Base-by-base conservation (phyloP, 1,140 invertebrate species). In the Pomacea maculata region DNA sequence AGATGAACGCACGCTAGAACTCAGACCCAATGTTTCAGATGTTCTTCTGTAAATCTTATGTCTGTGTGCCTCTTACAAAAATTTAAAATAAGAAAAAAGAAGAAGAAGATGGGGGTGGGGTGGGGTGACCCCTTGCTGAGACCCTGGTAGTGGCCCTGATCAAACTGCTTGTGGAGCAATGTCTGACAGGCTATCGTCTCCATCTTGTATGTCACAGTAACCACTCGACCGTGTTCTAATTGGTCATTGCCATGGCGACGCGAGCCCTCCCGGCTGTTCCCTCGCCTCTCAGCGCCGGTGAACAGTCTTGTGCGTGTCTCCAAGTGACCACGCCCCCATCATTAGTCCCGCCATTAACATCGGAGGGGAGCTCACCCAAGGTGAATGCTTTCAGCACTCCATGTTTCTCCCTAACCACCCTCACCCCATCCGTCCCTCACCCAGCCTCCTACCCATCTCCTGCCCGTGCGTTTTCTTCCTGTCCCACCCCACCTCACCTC, bases 191-290 rank as follows among this genome's bases (percentile, higher is more conserved):
- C 21, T 21, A 70, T 34, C n/a, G 21, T 34, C 67, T 34, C 67
- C 67, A n/a, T 34, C 29, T 34, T 70, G 67, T n/a, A 70, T 70
- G 67, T 70, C 67, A 34, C n/a, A 21, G n/a, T 70, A 70, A 21
- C 67, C 29, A 70, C 67, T 70, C 67, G 29, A 70, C n/a, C 67
- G 67, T 70, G 67, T 70, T 70, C 67, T 70, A 70, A 70, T 70
- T 70, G 67, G 67, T 34, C 67, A 70, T 70, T n/a, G 67, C 67
- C 67, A 70, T 70, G 67, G 67, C 67, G 67, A 70, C 67, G 67
- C 67, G 12, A 21, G 67, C 67, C 34, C 67, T 34, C 29, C 67
- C 67, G 21, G 12, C 67, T 70, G 29, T 21, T 70, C 29, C 29
- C 29, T 14, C 21, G 67, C 67, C 67, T 70, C 67, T 70, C 21